Evolutionary conservation across 2,113 vertebrate species (phyloP).

Genomic region (Xenus cinereus): DNA sequence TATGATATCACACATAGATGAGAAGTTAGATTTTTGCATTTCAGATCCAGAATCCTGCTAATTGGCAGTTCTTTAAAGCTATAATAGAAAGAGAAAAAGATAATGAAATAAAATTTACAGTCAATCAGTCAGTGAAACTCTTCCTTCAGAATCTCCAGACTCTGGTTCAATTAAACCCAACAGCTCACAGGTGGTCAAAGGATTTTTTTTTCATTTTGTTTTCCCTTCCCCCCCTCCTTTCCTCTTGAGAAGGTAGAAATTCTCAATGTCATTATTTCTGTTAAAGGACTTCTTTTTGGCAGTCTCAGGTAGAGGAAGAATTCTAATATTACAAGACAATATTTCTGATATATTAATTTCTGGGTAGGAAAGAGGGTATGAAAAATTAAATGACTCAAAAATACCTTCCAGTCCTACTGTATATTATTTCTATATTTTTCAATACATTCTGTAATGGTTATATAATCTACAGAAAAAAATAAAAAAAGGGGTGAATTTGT

Average conservation of each 20-base stretch:
- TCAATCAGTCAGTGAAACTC: not conserved
- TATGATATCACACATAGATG: not conserved
- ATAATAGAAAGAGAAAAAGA: not conserved
- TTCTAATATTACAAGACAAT: not conserved
- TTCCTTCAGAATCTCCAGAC: not conserved
- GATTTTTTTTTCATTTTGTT: not conserved
- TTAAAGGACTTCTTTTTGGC: not conserved
- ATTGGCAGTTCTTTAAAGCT: not conserved
- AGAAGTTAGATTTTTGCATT: not conserved
- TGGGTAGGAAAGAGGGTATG: not conserved
- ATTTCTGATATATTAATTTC: not conserved
- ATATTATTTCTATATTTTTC: not conserved
- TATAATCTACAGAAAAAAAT: not conserved
- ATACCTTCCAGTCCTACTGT: not conserved
- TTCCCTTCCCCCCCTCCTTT: rapidly evolving
- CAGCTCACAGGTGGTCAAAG: not conserved
- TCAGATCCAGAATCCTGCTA: not conserved
- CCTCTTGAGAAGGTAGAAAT: not conserved
- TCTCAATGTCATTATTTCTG: not conserved
- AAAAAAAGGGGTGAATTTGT: not conserved
- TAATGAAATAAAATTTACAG: not conserved
- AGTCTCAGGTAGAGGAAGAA: not conserved
- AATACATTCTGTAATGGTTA: not conserved
- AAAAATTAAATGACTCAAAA: not conserved
- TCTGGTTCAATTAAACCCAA: not conserved